phyloP scores from a whole-genome alignment of 2,888 invertebrate species.

The Rhamphomyia laevipes region DNA sequence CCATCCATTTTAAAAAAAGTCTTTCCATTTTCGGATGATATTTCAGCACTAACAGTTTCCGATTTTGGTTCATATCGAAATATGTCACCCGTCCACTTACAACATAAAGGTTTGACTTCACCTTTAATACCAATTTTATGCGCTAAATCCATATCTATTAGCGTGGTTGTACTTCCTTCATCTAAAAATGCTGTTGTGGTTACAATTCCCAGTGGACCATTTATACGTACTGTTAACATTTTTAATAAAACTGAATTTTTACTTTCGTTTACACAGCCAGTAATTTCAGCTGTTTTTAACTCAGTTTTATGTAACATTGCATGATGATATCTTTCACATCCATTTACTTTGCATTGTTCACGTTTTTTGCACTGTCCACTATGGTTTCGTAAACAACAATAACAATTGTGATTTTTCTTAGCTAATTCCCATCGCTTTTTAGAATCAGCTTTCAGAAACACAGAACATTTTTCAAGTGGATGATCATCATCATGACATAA shows the following conservation, averaged over 20 bases:
- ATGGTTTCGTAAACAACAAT: too few relatives aligned
- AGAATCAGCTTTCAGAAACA: too few relatives aligned
- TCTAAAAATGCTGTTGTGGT: slow-evolving; percentile 1
- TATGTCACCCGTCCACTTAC: slow-evolving; percentile 6
- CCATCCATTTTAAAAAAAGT: too few relatives aligned
- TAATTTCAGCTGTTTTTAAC: too few relatives aligned
- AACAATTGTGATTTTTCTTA: too few relatives aligned
- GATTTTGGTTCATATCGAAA: slow-evolving; percentile 6
- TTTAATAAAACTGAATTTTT: background rate
- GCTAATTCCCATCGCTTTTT: too few relatives aligned
- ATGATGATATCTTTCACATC: slow-evolving; percentile 4
- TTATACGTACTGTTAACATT: slow-evolving; percentile 1
- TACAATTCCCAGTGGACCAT: slow-evolving; percentile 3
- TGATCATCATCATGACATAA: too few relatives aligned
- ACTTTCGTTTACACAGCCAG: too few relatives aligned
- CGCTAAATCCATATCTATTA: slow-evolving; percentile 2
- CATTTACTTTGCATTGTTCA: slow-evolving; percentile 4
- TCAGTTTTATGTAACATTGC: background rate
- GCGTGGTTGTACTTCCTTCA: slow-evolving; percentile 4
- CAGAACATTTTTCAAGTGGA: too few relatives aligned
- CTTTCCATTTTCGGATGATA: background rate
- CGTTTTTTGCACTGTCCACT: slow-evolving; percentile 2
- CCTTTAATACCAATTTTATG: background rate
- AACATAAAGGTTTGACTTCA: too few relatives aligned
- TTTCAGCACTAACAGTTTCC: slow-evolving; percentile 1